Percentiles rank a stretch among this genome's conserved stretches.
phyloP scores from a whole-genome alignment of 2,113 vertebrate species.

The Aplodontia rufa region DNA sequence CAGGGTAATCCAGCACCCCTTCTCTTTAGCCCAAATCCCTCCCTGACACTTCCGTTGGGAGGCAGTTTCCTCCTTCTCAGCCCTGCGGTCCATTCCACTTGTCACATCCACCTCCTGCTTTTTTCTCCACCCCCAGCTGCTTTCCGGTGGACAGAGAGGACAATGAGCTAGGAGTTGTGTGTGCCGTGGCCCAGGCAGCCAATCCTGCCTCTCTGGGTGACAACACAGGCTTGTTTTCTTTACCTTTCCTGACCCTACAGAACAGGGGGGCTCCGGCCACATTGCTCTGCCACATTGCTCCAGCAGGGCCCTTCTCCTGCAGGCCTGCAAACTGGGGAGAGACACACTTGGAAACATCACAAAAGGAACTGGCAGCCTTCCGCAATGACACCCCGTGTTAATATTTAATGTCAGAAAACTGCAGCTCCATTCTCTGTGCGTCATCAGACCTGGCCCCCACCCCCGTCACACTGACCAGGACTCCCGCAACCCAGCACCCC shows the following conservation, averaged over 20 bases:
- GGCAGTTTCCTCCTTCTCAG: not conserved
- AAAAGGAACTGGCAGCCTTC: slow-evolving; percentile 94
- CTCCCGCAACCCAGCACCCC: slow-evolving; percentile 80
- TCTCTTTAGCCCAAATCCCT: not conserved
- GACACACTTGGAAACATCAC: slow-evolving; percentile 85
- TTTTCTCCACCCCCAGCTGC: slow-evolving; percentile 82
- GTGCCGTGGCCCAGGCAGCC: slow-evolving; percentile 78
- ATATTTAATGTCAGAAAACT: slow-evolving; percentile 97
- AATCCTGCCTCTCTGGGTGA: slow-evolving; percentile 85
- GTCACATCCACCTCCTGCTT: slow-evolving; percentile 20
- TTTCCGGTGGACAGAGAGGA: slow-evolving; percentile 86
- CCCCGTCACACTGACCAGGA: slow-evolving; percentile 81
- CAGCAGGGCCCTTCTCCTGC: too few relatives aligned
- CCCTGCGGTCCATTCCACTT: not conserved
- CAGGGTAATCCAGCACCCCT: not conserved
- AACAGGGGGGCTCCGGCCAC: slow-evolving; percentile 86
- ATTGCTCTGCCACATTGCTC: too few relatives aligned
- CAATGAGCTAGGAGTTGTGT: slow-evolving; percentile 85
- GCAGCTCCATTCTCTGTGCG: slow-evolving; percentile 83
- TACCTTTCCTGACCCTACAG: slow-evolving; percentile 88
- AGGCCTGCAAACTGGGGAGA: slow-evolving; percentile 83
- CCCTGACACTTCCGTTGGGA: not conserved
- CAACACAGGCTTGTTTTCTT: slow-evolving; percentile 88
- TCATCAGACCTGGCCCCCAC: slow-evolving; percentile 86
- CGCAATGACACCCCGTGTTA: slow-evolving; percentile 95